phyloP scores from a whole-genome alignment of 1,140 invertebrate genomes.

The Drosophila pachea region DNA sequence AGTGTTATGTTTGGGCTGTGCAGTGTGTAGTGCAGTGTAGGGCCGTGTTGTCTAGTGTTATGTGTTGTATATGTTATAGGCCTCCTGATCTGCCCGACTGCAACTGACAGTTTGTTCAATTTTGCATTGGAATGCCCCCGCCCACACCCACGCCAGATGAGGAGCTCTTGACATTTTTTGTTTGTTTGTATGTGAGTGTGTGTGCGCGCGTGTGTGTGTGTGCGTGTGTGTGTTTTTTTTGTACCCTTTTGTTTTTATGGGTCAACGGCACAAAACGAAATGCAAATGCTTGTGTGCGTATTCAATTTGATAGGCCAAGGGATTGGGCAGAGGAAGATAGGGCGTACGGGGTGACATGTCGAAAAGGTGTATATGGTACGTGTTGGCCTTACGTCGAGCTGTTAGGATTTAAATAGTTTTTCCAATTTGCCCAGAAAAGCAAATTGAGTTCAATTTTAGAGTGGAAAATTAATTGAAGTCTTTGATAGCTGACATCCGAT shows the following conservation, averaged over 20 bases:
- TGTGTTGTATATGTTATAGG: constrained; percentile 12
- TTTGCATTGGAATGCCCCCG: constrained; percentile 29
- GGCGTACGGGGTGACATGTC: too few relatives aligned
- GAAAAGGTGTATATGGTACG: constrained; percentile 24
- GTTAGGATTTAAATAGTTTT: constrained; percentile 3
- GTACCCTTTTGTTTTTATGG: constrained; percentile 38
- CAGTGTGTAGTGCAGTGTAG: constrained; percentile 17
- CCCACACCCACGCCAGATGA: constrained; percentile 13
- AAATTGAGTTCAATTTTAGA: not conserved
- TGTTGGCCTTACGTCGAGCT: constrained; percentile 25
- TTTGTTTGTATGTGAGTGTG: not conserved
- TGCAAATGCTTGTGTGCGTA: constrained; percentile 29
- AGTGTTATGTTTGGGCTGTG: constrained; percentile 24
- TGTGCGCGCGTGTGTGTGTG: not conserved
- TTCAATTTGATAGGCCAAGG: constrained; percentile 2
- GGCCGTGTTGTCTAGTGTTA: constrained; percentile 20
- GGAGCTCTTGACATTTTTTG: constrained; percentile 2
- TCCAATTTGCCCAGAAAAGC: not conserved
- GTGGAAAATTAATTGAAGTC: not conserved
- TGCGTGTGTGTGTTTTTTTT: not conserved
- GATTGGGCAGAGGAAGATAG: too few relatives aligned
- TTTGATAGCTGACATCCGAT: not conserved
- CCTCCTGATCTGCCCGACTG: constrained; percentile 24
- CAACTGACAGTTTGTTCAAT: constrained; percentile 50
- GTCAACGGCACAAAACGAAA: constrained; percentile 41